Evolutionary conservation across 2,113 vertebrate genomes (phyloP), one percentile per base, ranked within the genome.

Genomic region (Puma concolor): DNA sequence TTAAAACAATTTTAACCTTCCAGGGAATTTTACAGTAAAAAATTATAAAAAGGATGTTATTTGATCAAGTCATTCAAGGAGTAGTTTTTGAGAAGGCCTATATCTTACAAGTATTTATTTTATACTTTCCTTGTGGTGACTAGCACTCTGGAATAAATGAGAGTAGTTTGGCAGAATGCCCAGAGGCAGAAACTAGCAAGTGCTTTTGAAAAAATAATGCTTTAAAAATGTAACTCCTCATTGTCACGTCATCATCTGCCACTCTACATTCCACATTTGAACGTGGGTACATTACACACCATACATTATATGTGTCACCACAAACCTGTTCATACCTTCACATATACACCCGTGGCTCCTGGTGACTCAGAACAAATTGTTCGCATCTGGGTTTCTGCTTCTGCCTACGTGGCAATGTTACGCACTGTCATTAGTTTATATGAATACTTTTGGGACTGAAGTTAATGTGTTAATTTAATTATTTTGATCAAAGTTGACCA

Each of bases 271-370:
- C 7, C 7, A 13, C 33, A 64, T 54, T 52, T 36, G 71, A 71
- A 84, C 21, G 10, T 66, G 33, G 50, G 23, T 19, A 2, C 7
- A 2, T 82, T 38, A 21, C 25, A 16, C 10, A 52, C 10, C 27
- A 57, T 4, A 69, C 17, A 4, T 33, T 31, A 19, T 19, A 2
- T 27, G 4, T 69, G n/a, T 7, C 4, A 13, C 16, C 1, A 4
- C 60, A 91, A 41, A 31, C 33, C 16, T 79, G 44, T 67, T 71
- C 38, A 31, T 31, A 13, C 25, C 9, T 86, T 44, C 33, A 25
- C 3, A 0, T n/a, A 11, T 15, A 2, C n/a, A 2, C 14, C n/a
- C 1, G 0, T 11, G 2, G 16, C 4, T 33, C 11, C 31, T 85
- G 1, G 25, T 63, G 31, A 84, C 71, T 66, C 27, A 27, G 31